Evolutionary conservation across 2,797 vertebrate species (phyloP), one percentile per base, ranked within the genome.

Genomic region (Spinibarbus caldwelli): DNA sequence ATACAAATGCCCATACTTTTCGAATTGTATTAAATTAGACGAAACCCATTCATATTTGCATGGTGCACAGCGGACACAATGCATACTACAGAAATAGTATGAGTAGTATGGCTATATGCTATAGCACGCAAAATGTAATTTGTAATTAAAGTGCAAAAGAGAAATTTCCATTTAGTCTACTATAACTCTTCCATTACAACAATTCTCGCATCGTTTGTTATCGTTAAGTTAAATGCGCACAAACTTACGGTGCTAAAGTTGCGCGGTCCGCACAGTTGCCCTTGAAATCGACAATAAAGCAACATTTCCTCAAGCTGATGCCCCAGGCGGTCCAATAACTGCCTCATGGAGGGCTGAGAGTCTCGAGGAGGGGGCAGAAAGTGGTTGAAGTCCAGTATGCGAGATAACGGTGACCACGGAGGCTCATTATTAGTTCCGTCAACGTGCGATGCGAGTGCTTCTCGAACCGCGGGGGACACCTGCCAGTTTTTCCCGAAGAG

Each of bases 291-390:
- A 64, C 96, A 97, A 88, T 93, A 93, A 21, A 97, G 83, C 90
- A 96, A 89, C 96, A 97, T 97, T 90, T 96, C 96, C 91, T 97
- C 95, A 67, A 97, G 91, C 91, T 96, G 96, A 90, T 96, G 96
- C 3, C 96, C 96, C 86, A 96, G 92, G 36, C 95, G 93, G 91
- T 96, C 95, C 91, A 96, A 90, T 83, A 96, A 91, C 86, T 95
- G 93, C 88, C 83, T 90, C 92, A 96, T 95, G 86, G 94, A 93
- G 72, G 94, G 94, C 90, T 96, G 95, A 4, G 94, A 93, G 80
- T 95, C 95, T 26, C 93, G 93, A 2, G 95, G 94, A 38, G 96
- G 96, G 1, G 96, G 96, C 0, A 97, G 93, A 88, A 96, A 97
- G 94, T 96, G 95, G 76, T 95, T 94, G 86, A 96, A 96, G 91